phyloP scores from a whole-genome alignment of 1,140 invertebrate genomes.

The Pectinophora gossypiella region DNA sequence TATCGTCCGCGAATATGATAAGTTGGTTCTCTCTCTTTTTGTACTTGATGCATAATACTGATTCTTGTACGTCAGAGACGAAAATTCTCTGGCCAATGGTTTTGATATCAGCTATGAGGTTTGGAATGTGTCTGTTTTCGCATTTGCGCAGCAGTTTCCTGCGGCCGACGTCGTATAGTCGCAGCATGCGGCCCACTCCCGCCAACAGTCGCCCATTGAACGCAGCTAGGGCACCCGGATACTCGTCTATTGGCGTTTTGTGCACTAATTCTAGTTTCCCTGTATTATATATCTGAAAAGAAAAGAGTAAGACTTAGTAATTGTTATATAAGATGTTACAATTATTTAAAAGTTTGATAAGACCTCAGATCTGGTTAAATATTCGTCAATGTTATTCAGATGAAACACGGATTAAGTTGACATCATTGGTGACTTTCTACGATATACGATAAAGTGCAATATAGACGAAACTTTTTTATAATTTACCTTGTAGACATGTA shows the following conservation, averaged over 20 bases:
- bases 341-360: not conserved
- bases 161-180: constrained; percentile 95
- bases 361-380: not conserved
- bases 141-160: constrained; percentile 98
- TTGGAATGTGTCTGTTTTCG: constrained; percentile 99
- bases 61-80: constrained; percentile 97
- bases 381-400: not conserved
- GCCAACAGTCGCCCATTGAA: constrained; percentile 96
- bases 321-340: not conserved
- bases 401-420: too few species aligned
- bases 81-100: constrained; percentile 95
- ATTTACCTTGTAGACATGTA: constrained; percentile 90
- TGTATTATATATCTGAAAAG: constrained; percentile 47
- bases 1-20: constrained; percentile 99
- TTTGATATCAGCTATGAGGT: constrained; percentile 95
- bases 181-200: constrained; percentile 92
- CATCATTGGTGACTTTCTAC: too few species aligned
- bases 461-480: too few species aligned
- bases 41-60: constrained; percentile 97
- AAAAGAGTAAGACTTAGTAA: constrained; percentile 1
- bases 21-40: constrained; percentile 97
- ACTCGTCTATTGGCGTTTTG: constrained; percentile 95
- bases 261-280: constrained; percentile 92
- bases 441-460: too few species aligned
- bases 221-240: constrained; percentile 90